Base-by-base conservation (phyloP, 92 coral and sea anemone genomes). In the Palythoa grandis region DNA sequence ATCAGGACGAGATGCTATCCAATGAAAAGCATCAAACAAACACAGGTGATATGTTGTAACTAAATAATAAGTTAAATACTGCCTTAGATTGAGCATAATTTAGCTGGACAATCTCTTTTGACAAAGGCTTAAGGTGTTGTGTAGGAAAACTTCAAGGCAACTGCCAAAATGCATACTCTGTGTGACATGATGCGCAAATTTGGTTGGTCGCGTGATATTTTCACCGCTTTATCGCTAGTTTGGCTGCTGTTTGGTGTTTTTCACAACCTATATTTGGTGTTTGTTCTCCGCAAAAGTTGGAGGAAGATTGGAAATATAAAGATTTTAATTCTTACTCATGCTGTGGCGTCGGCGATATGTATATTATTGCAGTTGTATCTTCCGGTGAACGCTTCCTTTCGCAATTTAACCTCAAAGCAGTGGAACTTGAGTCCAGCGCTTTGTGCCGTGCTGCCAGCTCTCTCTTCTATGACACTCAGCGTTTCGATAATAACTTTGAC, bases 11-110 rank as follows among this genome's bases (percentile, higher is more conserved):
- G 40, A n/a, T 80, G 60, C 65, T 66, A 58, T 40, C 85, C 85
- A 80, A 80, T 80, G 23, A 80, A 47, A 65, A 20, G 43, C 58
- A 4, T 14, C 2, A 48, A 47, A 24, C 57, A 48, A 35, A 17
- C 47, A 80, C 85, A 48, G 38, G 61, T 47, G 85, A 24, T 52
- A 74, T 80, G 85, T 47, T 74, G 85, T 80, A 80, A 80, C 24
- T 20, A 24, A 2, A 2, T 12, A 1, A n/a, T 14, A 69, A 12
- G 70, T 22, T 11, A 43, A 17, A 58, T 69, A 78, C 17, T 38
- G 58, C 19, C 7, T 15, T 2, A 11, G 19, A 38, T 58, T 60
- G 24, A 80, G 85, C 40, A 80, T 66, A 80, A 66, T 66, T 65
- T 43, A 39, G 52, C 60, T 19, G 52, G 4, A 11, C 29, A 2